Evolutionary conservation across 1,140 invertebrate species (phyloP).

Genomic region (Musca domestica): DNA sequence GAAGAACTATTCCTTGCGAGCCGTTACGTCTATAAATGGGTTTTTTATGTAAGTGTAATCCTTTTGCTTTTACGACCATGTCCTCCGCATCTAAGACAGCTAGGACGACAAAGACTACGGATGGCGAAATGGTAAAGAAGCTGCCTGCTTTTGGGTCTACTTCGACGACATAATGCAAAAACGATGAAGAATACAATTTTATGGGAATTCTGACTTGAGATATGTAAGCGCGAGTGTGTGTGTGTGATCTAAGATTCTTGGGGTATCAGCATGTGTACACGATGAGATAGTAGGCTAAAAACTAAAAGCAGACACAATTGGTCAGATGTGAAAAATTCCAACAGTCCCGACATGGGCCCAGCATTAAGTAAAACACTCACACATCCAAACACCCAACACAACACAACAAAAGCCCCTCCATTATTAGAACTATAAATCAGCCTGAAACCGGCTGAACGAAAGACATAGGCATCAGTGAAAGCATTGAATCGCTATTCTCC

Average conservation of each 20-base stretch:
- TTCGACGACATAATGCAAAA: neutral
- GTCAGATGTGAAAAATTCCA: too few species aligned
- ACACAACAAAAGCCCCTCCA: conserved; percentile 31
- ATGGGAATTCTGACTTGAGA: neutral
- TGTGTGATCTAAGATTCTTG: conserved; percentile 8
- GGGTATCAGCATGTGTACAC: neutral
- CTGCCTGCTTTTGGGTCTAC: too few species aligned
- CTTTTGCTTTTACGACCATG: conserved; percentile 8
- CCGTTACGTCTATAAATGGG: conserved; percentile 20
- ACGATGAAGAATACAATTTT: conserved; percentile 16
- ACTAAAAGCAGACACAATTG: conserved; percentile 33
- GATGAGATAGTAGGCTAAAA: conserved; percentile 27
- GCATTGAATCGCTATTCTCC: neutral
- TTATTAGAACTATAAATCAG: conserved; percentile 55
- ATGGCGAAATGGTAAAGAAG: too few species aligned
- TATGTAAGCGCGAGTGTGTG: conserved; percentile 13
- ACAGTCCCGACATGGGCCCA: too few species aligned
- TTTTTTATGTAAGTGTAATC: conserved; percentile 22
- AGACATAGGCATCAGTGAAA: conserved; percentile 12
- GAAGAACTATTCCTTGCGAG: neutral
- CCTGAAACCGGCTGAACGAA: conserved; percentile 49
- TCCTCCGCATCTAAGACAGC: too few species aligned
- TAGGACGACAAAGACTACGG: too few species aligned
- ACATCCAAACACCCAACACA: too few species aligned
- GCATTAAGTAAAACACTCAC: conserved; percentile 31